Base-by-base conservation (phyloP, 2,888 invertebrate genomes). In the Selenia dentaria region DNA sequence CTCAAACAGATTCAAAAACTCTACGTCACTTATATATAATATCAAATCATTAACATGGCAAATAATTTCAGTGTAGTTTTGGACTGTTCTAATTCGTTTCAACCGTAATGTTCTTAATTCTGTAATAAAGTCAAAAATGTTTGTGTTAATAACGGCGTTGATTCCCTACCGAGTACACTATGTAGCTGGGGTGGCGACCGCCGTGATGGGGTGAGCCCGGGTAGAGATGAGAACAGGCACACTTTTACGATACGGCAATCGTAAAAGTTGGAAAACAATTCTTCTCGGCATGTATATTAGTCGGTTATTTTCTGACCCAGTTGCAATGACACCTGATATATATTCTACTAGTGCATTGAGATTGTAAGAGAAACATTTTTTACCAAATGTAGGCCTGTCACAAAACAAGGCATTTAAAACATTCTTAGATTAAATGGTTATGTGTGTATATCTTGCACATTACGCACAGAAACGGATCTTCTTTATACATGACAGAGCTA, bases 181-280 rank as follows among this genome's bases (percentile, higher is more conserved):
- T 48, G 57, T 48, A 44, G 48, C 41, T 16, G 35, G 48, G 44
- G 54, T 45, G 50, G 47, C 35, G 14, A 18, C 34, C 37, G 51
- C 18, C 31, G 50, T 45, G 42, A 51, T 31, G 45, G 46, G 53
- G 48, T 34, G 47, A 28, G 28, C 34, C 29, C 51, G 62, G 57
- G 51, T 50, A 58, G 47, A 60, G 58, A 45, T 43, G 47, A 48
- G 43, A 49, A 63, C 64, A 60, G 59, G 56, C 59, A 62, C 62
- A 58, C 42, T 68, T 73, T 73, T 73, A 73, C 73, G 73, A 73
- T 66, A 64, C 62, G 57, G 51, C 54, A 63, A 61, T 70, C 74
- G 74, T 75, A 70, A 74, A 73, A 67, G 62, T 63, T 65, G 62
- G 67, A 67, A 72, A 75, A 74, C 74, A 70, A 70, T 73, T 69